A percentile compares a stretch with the other conserved stretches of the same genome.
phyloP scores from a whole-genome alignment of 1,140 invertebrate genomes.

The Cotesia chilonis region DNA sequence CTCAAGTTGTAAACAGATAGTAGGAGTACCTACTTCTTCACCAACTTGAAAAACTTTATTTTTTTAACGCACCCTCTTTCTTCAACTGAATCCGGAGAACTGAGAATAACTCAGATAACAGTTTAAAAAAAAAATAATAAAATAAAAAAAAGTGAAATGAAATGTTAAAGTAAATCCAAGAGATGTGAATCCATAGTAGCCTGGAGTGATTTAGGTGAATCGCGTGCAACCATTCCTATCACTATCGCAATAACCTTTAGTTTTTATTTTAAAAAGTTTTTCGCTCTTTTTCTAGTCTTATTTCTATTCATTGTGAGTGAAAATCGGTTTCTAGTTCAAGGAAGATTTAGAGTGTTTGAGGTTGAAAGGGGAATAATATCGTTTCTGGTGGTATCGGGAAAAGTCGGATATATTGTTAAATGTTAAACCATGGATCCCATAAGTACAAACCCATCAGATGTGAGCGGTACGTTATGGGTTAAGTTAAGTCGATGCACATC shows the following conservation, averaged over 20 bases:
- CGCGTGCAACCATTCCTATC: conserved; percentile 23
- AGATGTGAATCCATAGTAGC: conserved; percentile 22
- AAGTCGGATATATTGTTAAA: not conserved
- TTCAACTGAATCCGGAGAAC: conserved; percentile 17
- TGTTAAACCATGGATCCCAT: no score
- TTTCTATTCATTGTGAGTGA: not conserved
- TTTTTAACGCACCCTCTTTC: not conserved
- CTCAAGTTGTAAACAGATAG: not conserved
- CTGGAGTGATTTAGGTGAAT: conserved; percentile 32
- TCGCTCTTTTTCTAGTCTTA: not conserved
- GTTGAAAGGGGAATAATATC: no score
- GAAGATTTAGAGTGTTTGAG: conserved; percentile 17
- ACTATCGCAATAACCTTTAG: conserved; percentile 15
- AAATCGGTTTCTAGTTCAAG: not conserved
- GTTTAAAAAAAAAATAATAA: not conserved
- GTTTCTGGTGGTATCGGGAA: not conserved
- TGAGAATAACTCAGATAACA: conserved; percentile 19
- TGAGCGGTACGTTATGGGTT: not conserved
- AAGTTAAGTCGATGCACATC: conserved; percentile 12
- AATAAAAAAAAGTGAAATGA: no score
- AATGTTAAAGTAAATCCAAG: conserved; percentile 10
- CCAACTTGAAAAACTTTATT: not conserved
- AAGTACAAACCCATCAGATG: no score
- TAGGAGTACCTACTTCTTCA: not conserved
- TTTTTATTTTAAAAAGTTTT: conserved; percentile 6